Evolutionary conservation across 2,113 vertebrate genomes (phyloP), one percentile per base, ranked within the genome.

Genomic region (Myotis lucifugus): DNA sequence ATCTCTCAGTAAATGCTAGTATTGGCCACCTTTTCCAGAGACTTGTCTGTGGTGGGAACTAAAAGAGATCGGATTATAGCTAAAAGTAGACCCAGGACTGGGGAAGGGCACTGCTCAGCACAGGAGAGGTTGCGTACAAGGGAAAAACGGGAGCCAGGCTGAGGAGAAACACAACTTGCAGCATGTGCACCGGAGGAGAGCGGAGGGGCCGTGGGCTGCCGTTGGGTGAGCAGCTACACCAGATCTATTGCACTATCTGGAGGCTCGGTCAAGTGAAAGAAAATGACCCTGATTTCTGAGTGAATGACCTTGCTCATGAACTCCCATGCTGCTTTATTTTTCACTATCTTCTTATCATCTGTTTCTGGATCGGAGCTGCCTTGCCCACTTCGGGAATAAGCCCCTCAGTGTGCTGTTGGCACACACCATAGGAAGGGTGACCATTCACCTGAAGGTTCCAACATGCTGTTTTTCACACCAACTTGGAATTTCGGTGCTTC

Each of bases 191-290:
- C 5, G 4, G 32, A 19, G 25, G 34, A 42, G 19, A 42, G 1
- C 0, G 0, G 25, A 46, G 48, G 3, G 42, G 4, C 23, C 1
- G 0, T 17, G 32, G 13, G 13, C n/a, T 6, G 3, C 23, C 6
- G 1, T 0, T 1, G 8, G 34, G 42, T 50, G 6, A 59, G 13
- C 6, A 61, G 77, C 48, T 15, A 1, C 1, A 6, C 1, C 66
- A 67, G 48, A 6, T 14, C 67, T 13, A 5, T 6, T 21, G 21
- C 8, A 21, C 37, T 17, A 32, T 40, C 61, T 12, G 12, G 42
- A 32, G 59, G 40, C 54, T 85, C 56, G 34, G 19, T 0, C 2
- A 67, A 59, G 34, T 23, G 32, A 81, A 9, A 19, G 1, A 11
- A 6, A 18, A 42, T 6, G 4, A 67, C 34, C 46, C 56, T 27